Base-by-base conservation (phyloP, 2,888 invertebrate genomes). In the Xestoiulus laeticollis region DNA sequence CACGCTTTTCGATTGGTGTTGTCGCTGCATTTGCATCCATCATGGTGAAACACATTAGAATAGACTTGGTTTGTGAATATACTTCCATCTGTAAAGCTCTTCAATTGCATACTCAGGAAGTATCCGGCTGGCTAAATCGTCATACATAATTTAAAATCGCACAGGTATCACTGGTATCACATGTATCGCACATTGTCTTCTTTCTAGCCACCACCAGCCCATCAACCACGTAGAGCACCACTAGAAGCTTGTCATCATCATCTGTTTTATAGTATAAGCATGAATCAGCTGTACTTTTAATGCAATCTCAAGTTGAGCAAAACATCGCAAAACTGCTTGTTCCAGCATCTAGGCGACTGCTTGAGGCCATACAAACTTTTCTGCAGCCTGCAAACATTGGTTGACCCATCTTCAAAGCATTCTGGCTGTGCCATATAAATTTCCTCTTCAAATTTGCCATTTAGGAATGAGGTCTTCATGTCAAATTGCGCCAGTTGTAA, bases 141-240 rank as follows among this genome's bases (percentile, higher is more conserved):
- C 38, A 89, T 88, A 12, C 30, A 16, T 16, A 22, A n/a, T 44
- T 82, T 85, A 43, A 89, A 32, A 8, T 22, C 82, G n/a, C n/a
- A n/a, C n/a, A n/a, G n/a, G n/a, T n/a, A n/a, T n/a, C n/a, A n/a
- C n/a, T n/a, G n/a, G n/a, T n/a, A n/a, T n/a, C n/a, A n/a, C n/a
- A n/a, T n/a, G n/a, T n/a, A n/a, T 88, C 82, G 12, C 87, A 32
- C 0, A 33, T 38, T 85, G 43, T 38, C 26, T 85, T 78, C 19
- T 88, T 30, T 38, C 14, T 53, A 16, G 22, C 86, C 14, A 32
- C 68, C 8, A 88, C 87, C 8, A 89, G 53, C 19, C 87, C 86
- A 83, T 90, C 90, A 88, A 89, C 89, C 22, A 89, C 89, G 88
- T 90, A 90, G 8, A 90, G 48, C 48, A 33, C 88, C 19, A 89